These are phyloP conservation scores for Cherax quadricarinatus DNA, from an alignment of 1,140 invertebrate genomes.

Conservation along the genomic window DNA sequence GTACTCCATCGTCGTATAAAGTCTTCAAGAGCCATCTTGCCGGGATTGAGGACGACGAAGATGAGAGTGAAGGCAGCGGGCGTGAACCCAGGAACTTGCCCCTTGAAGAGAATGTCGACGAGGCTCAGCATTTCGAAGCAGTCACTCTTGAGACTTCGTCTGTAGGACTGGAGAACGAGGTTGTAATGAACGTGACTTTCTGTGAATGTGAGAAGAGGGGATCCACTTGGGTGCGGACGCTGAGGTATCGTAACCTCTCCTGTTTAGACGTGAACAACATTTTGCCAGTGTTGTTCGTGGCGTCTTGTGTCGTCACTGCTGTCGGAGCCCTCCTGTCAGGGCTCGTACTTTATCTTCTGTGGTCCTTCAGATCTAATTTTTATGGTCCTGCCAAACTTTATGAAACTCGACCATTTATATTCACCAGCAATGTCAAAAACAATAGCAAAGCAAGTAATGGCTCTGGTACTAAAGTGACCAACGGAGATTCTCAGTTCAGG, in stretches of 20 bases:
- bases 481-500: conserved; percentile 49
- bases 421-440: conserved; percentile 52
- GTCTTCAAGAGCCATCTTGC: not conserved
- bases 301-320: conserved; percentile 77
- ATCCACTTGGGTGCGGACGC: conserved; percentile 72
- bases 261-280: conserved; percentile 78
- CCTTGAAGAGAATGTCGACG: conserved; percentile 8
- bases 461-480: conserved; percentile 5
- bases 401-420: conserved; percentile 64
- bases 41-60: conserved; percentile 61
- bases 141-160: conserved; percentile 33
- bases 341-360: conserved; percentile 79
- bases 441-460: conserved; percentile 25
- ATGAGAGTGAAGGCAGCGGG: conserved; percentile 52
- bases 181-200: conserved; percentile 55
- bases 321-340: conserved; percentile 77
- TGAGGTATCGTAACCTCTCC: conserved; percentile 78
- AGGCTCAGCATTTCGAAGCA: conserved; percentile 49
- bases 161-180: conserved; percentile 7
- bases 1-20: not conserved
- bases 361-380: conserved; percentile 77
- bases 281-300: conserved; percentile 77
- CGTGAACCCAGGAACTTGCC: not conserved
- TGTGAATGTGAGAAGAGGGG: conserved; percentile 68
- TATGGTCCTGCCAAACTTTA: conserved; percentile 76